Evolutionary conservation across 2,888 invertebrate genomes (phyloP), one percentile per base, ranked within the genome.

Genomic region (Automeris io): DNA sequence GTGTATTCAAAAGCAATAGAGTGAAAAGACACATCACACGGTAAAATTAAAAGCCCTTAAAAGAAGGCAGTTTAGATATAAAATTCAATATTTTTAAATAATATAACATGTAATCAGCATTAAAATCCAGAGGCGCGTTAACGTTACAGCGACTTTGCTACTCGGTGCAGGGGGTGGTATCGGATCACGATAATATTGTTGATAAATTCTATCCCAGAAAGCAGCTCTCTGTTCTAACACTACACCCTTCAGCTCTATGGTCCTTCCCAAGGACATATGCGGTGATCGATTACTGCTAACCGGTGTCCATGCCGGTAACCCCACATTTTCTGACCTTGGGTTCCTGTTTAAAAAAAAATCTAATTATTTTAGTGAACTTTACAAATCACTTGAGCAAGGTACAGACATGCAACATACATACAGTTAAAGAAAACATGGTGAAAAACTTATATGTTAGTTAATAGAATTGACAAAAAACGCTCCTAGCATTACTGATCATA

Each of bases 131-230:
- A 16, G n/a, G n/a, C 2, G n/a, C n/a, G 29, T 29, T n/a, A 29
- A 16, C 16, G 13, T 29, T 16, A n/a, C 16, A 16, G 8, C 16
- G 8, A 4, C n/a, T 16, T 5, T n/a, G n/a, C 29, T n/a, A 16
- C 11, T 29, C 3, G 18, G 18, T 3, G n/a, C 5, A 29, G 49
- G 41, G 0, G 70, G 70, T 0, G 69, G 46, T 7, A 47, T 40
- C 2, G 72, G 69, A 0, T 39, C 41, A 3, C 49, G 46, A 33
- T 70, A 71, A 39, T 68, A 49, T 25, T 42, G 51, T 5, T 56
- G 46, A 35, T 73, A 74, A n/a, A 74, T 57, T 1, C 46, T 39
- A 13, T 70, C 61, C 72, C 74, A 73, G 40, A 72, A 60, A 1
- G 23, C 33, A 2, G 46, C 45, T 2, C 67, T 51, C 12, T 58